A percentile compares a stretch with the other conserved stretches of the same genome.
phyloP scores from a whole-genome alignment of 2,888 invertebrate species.

The Limnephilus auricula region DNA sequence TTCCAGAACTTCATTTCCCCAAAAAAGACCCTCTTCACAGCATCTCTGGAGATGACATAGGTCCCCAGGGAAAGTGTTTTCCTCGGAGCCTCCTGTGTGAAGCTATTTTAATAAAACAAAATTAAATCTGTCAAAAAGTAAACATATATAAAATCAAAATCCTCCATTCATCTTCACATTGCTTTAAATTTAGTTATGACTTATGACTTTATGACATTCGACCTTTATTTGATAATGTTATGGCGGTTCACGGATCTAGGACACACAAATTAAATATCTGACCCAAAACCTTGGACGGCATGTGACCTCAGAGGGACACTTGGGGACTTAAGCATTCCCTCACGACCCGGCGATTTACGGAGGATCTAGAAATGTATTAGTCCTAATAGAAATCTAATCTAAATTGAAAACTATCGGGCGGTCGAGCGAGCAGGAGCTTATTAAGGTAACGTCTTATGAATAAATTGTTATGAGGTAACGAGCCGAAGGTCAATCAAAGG shows the following conservation, averaged over 20 bases:
- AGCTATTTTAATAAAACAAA: no score
- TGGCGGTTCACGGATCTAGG: not conserved
- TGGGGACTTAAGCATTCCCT: not conserved
- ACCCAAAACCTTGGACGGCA: not conserved
- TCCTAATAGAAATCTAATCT: conserved; percentile 32
- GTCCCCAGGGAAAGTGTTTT: no score
- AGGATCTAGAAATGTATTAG: conserved; percentile 2
- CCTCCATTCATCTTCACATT: not conserved
- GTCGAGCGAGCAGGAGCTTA: not conserved
- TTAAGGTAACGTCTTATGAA: not conserved
- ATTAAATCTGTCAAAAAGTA: no score
- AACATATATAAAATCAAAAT: not conserved
- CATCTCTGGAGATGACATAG: no score
- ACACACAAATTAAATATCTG: not conserved
- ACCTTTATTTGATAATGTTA: not conserved
- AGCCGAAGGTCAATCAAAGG: not conserved
- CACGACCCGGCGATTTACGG: conserved; percentile 19
- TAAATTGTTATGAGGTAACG: not conserved
- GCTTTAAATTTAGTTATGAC: not conserved
- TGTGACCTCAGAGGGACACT: not conserved
- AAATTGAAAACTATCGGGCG: conserved; percentile 18
- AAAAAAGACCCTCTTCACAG: no score
- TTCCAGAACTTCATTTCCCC: no score
- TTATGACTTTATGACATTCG: not conserved
- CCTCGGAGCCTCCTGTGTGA: no score